These are phyloP conservation scores for Sebastes itinus DNA, from an alignment of 2,797 vertebrate genomes.

Conservation along the genomic window DNA sequence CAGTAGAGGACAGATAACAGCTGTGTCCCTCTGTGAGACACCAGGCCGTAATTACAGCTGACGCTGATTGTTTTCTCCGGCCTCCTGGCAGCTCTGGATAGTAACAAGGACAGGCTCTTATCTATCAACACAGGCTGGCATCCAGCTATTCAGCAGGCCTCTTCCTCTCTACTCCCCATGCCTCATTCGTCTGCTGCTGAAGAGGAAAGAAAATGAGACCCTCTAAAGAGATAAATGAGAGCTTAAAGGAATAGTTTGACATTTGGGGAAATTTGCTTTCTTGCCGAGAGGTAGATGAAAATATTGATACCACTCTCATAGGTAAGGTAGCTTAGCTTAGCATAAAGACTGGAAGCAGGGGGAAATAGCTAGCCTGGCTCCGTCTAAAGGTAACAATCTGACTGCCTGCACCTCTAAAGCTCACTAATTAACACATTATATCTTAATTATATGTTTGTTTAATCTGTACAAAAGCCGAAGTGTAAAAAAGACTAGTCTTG, in stretches of 20 bases:
- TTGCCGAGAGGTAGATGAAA: neutral
- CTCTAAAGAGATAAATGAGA: neutral
- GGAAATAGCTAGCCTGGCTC: no score
- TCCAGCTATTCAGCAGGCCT: constrained; percentile 23
- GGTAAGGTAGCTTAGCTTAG: no score
- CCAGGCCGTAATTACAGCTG: constrained; percentile 37
- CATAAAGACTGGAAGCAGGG: no score
- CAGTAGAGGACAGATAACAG: constrained; percentile 45
- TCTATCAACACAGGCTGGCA: constrained; percentile 51
- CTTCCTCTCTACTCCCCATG: neutral
- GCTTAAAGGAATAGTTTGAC: neutral
- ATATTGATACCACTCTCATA: neutral
- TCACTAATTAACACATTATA: no score
- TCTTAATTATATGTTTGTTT: no score
- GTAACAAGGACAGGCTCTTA: constrained; percentile 49
- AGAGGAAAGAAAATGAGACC: neutral
- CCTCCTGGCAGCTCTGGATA: constrained; percentile 50
- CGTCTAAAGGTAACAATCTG: no score
- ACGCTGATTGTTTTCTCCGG: constrained; percentile 44
- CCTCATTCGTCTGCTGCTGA: neutral
- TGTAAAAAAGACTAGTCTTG: neutral
- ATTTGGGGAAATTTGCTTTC: neutral
- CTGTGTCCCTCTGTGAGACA: constrained; percentile 21
- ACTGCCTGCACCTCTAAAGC: no score
- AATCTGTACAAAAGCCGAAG: no score